Percentiles rank a stretch among this genome's conserved stretches.
These are phyloP conservation scores for Clivina fossor DNA, from an alignment of 2,888 invertebrate genomes.

Conservation along the genomic window DNA sequence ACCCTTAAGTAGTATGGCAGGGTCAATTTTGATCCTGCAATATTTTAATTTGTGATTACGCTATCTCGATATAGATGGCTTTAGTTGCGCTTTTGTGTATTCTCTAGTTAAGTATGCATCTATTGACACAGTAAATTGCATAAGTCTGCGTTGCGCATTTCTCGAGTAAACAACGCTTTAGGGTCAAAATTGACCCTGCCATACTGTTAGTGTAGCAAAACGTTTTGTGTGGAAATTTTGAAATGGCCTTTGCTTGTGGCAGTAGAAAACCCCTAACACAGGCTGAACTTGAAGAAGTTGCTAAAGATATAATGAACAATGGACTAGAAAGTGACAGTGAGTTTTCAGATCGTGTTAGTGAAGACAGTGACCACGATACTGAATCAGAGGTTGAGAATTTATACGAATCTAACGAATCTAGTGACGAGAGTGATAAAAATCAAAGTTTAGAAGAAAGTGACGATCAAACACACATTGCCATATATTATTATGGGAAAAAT, in stretches of 20 bases:
- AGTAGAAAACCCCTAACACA: constrained; percentile 1
- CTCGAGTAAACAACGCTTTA: not conserved
- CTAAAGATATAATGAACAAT: constrained; percentile 7
- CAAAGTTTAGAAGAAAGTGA: not conserved
- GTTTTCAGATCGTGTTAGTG: not conserved
- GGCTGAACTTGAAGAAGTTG: constrained; percentile 5
- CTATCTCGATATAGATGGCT: constrained; percentile 2
- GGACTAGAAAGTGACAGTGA: constrained; percentile 3
- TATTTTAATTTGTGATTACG: constrained; percentile 3
- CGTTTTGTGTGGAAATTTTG: not conserved
- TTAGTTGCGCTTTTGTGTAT: not conserved
- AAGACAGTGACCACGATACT: constrained; percentile 5
- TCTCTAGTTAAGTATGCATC: constrained; percentile 8
- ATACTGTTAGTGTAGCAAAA: constrained; percentile 4
- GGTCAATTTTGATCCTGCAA: not conserved
- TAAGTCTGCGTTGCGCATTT: not conserved
- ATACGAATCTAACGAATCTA: constrained; percentile 1
- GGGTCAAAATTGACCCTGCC: constrained; percentile 6
- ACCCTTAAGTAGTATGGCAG: constrained; percentile 7
- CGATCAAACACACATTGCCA: no score
- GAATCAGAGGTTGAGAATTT: constrained; percentile 3
- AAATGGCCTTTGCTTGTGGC: constrained; percentile 1
- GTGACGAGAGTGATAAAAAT: constrained; percentile 2
- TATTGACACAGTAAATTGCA: not conserved
- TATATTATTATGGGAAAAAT: constrained; percentile 9